These are phyloP conservation scores for Lochmaea crataegi DNA, from an alignment of 2,888 invertebrate species.

Conservation along the genomic window DNA sequence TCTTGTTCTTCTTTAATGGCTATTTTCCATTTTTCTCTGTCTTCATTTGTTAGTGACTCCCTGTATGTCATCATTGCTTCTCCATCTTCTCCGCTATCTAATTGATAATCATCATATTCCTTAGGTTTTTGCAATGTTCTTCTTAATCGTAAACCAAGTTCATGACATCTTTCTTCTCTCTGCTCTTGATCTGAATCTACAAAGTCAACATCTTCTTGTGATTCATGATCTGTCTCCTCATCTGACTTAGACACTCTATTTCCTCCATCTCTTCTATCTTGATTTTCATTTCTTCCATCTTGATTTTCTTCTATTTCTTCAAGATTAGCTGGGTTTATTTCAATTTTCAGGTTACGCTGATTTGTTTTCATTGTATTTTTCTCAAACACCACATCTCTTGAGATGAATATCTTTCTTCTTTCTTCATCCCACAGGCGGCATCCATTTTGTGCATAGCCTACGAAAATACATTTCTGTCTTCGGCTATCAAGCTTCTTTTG, in stretches of 20 bases:
- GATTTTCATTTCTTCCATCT: neutral
- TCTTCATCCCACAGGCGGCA: neutral
- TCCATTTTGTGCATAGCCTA: neutral
- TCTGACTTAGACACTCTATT: no score
- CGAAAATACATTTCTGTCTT: neutral
- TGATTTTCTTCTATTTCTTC: neutral
- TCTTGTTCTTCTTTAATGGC: constrained; percentile 47
- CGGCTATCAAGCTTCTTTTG: neutral
- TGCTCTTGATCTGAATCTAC: no score
- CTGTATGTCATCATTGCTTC: neutral
- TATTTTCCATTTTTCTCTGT: constrained; percentile 34
- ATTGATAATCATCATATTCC: neutral
- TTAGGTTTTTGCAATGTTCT: no score
- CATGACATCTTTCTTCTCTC: no score
- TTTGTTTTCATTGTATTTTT: neutral
- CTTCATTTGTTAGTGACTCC: neutral
- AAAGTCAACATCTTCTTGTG: no score
- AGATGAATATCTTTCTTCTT: neutral
- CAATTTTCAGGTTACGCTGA: neutral
- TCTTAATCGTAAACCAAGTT: no score
- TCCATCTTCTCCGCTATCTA: neutral
- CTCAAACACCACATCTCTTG: neutral
- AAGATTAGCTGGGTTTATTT: neutral
- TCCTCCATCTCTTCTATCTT: neutral
- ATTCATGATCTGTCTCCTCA: no score